Base-by-base conservation (phyloP, 2,797 vertebrate species). In the Chelidonichthys spinosus region DNA sequence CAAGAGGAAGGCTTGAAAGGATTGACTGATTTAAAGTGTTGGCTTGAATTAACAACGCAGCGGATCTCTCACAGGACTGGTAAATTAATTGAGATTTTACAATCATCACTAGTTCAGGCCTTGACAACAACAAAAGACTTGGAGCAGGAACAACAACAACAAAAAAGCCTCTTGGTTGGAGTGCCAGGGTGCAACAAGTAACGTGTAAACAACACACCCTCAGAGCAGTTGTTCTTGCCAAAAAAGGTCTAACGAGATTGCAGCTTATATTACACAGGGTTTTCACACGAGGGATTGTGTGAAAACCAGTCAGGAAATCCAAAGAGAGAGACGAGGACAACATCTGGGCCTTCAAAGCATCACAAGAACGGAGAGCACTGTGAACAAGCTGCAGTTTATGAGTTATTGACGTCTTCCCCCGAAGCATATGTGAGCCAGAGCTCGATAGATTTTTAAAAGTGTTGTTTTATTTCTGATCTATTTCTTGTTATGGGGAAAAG, bases 181-280 rank as follows among this genome's bases (percentile, higher is more conserved):
- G 60, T 74, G 72, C 76, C 82, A 79, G 42, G 42, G 58, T 80
- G 74, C 69, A 84, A 73, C 72, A 64, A 61, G 68, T 54, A 35
- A 68, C 72, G 81, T 72, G 74, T 62, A 75, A 87, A 85, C 77
- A 70, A 7, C 49, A 46, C 67, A 33, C 25, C 69, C 69, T 53
- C 11, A 55, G 42, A 76, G 69, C 33, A n/a, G 53, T 10, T 61
- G 43, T 47, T 63, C 53, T 56, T 49, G 68, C 58, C 75, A 76
- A 58, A 72, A 25, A 76, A 64, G 64, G 33, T 78, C 67, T 64
- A 53, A 78, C 76, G 64, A 71, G 46, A 69, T 40, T n/a, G 63
- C 62, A 75, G 59, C 79, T 78, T 59, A 40, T 52, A 32, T 53
- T 40, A 59, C 66, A 72, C 74, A 33, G 52, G 36, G 47, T 76